phyloP scores from a whole-genome alignment of 1,140 invertebrate species.

The Zeugodacus cucurbitae region DNA sequence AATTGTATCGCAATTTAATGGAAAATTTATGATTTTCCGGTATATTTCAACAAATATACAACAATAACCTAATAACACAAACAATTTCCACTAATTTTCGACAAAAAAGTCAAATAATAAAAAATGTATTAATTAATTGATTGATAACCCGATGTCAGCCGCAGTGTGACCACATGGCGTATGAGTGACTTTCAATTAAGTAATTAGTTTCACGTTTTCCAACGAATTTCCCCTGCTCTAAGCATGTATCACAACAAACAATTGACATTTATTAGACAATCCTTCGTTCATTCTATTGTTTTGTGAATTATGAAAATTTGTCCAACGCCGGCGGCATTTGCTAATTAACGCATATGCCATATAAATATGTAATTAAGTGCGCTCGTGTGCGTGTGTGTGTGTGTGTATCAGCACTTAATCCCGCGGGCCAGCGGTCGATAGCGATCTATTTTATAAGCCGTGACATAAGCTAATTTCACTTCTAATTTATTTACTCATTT shows the following conservation, averaged over 20 bases:
- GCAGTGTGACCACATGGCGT: neutral
- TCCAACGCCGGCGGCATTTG: neutral
- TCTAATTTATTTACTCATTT: slow-evolving; percentile 10
- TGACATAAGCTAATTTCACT: neutral
- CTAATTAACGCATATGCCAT: neutral
- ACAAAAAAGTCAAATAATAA: too few relatives aligned
- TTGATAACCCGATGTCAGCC: too few relatives aligned
- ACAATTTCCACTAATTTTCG: too few relatives aligned
- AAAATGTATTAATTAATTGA: too few relatives aligned
- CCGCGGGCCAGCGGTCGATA: neutral
- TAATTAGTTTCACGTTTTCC: neutral
- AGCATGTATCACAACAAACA: neutral
- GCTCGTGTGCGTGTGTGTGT: too few relatives aligned
- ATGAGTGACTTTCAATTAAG: slow-evolving; percentile 14
- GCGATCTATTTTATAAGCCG: neutral
- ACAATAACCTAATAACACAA: too few relatives aligned
- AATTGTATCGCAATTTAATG: too few relatives aligned
- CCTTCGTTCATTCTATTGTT: neutral
- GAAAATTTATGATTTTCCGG: too few relatives aligned
- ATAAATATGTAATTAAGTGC: neutral
- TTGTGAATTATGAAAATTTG: neutral
- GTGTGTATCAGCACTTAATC: neutral
- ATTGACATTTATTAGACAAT: neutral
- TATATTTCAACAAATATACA: too few relatives aligned
- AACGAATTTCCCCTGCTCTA: neutral